phyloP scores from a whole-genome alignment of 1,140 invertebrate species.

The Archivesica marissinica region DNA sequence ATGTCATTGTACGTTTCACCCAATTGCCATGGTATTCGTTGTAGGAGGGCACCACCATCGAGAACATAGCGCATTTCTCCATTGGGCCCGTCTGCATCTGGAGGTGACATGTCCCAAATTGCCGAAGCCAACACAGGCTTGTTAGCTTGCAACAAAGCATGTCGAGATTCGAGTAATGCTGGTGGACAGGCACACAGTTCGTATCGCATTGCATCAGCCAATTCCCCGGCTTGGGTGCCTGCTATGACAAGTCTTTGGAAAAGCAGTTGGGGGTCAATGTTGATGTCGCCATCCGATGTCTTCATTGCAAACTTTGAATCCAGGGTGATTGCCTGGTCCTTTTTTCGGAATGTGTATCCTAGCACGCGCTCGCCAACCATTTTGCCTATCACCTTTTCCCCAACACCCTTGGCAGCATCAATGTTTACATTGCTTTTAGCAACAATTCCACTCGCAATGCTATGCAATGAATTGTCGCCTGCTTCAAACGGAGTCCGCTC shows the following conservation, averaged over 20 bases:
- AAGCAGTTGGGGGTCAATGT: no score
- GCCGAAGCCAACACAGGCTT: neutral
- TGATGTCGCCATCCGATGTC: no score
- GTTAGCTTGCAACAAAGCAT: neutral
- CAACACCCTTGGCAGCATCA: neutral
- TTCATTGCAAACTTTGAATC: no score
- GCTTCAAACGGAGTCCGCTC: neutral
- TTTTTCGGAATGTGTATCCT: neutral
- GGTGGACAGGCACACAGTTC: neutral
- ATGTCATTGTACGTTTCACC: neutral
- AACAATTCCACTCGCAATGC: neutral
- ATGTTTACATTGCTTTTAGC: neutral
- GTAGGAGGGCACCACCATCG: slow-evolving; percentile 25
- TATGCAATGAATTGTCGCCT: neutral
- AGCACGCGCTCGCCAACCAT: neutral
- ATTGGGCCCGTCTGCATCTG: neutral
- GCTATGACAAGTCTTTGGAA: neutral
- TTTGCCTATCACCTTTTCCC: neutral
- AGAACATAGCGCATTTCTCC: slow-evolving; percentile 28
- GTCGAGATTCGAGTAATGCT: neutral
- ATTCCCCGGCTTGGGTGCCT: neutral
- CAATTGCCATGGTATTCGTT: slow-evolving; percentile 35
- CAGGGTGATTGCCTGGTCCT: no score
- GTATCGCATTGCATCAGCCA: neutral
- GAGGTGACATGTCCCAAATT: neutral